These are phyloP conservation scores for Platyscapa corneri DNA, from an alignment of 1,140 invertebrate species.

Conservation along the genomic window DNA sequence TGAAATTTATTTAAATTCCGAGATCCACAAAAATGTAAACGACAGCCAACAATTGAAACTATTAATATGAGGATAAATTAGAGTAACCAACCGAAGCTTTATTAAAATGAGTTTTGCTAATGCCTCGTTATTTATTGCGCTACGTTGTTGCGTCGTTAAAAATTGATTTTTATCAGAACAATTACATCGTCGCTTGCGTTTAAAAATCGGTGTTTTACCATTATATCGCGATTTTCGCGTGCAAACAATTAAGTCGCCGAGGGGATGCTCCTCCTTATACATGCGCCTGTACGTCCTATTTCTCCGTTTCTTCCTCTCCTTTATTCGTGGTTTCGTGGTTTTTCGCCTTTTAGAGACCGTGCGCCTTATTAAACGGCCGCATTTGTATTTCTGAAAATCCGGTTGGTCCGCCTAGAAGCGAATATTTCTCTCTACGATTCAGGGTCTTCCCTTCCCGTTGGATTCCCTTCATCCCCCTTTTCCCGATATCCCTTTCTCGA, in stretches of 20 bases:
- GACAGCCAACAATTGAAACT: neutral
- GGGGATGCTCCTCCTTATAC: neutral
- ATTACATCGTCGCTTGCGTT: neutral
- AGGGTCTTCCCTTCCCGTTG: neutral
- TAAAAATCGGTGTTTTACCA: neutral
- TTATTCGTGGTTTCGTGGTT: neutral
- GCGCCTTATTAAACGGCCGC: constrained; percentile 38
- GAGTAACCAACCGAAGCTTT: neutral
- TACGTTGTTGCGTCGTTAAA: neutral
- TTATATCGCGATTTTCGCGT: neutral
- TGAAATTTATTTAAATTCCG: no score
- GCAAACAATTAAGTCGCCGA: neutral
- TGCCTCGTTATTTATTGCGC: neutral
- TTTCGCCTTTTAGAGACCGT: neutral
- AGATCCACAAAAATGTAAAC: no score
- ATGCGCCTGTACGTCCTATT: no score
- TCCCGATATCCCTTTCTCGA: neutral
- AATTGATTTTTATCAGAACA: neutral
- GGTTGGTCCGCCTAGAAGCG: neutral
- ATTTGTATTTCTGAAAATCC: constrained; percentile 41
- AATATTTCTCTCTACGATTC: neutral
- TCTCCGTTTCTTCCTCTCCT: neutral
- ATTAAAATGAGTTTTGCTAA: no score
- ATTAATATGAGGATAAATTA: neutral
- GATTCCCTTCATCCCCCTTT: neutral